Evolutionary conservation across 2,113 vertebrate genomes (phyloP), one percentile per base, ranked within the genome.

Genomic region (Periophthalmodon schlosseri): DNA sequence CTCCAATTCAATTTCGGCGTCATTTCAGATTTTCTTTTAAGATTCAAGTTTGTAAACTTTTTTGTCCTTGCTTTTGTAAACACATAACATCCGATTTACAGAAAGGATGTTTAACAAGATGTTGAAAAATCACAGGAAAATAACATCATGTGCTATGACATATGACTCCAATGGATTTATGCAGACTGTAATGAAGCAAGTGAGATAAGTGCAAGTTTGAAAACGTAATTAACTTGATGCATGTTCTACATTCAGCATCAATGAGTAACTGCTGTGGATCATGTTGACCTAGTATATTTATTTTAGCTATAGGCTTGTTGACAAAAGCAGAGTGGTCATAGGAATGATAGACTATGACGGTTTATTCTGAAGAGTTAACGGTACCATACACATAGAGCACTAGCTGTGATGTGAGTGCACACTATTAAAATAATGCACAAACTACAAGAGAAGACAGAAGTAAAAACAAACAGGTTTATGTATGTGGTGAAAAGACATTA

Each of bases 1-100:
- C 84, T 90, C 80, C 44, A 89, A 92, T 91, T 90, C 70, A 86
- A 89, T 89, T 85, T 87, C 81, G 77, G 87, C 88, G 91, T 91
- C 86, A 91, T 90, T 84, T 91, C 68, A 49, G 71, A 88, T 91
- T 89, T 85, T 10, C 20, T 80, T 85, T 92, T 91, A 92, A 92
- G 88, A 93, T 94, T 95, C 93, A 93, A 93, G 92, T 95, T 91
- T 92, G 89, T 91, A 93, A 91, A 91, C 87, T 79, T 90, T 88
- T 90, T 89, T 90, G 79, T 93, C 89, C 89, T 87, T 88, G 85
- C 86, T 77, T 87, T 86, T 93, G 93, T 94, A 94, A 93, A 94
- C 94, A 94, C 89, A 89, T 87, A 89, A 81, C 90, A 93, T 89
- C 92, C 92, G 80, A 73, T 83, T 72, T 74, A 39, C 34, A 72